Conservation (phyloP, 2,888 invertebrate genomes). For the Eurytoma californica region DNA sequence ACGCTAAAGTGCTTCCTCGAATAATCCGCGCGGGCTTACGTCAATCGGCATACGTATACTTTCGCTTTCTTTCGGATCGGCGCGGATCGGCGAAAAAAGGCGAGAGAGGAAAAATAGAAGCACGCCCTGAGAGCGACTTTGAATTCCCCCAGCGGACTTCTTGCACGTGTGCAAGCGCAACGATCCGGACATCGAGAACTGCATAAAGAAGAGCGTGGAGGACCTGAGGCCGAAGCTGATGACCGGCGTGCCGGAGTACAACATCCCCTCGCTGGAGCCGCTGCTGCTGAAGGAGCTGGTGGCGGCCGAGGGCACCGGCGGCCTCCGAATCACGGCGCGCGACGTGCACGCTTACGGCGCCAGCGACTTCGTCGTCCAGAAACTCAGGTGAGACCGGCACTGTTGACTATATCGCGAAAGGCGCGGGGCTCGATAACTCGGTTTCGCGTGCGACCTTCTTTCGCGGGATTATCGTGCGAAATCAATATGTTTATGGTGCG, state of each 20-base stretch:
- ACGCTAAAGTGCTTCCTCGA: too few relatives aligned
- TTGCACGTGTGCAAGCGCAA: conserved; percentile 77
- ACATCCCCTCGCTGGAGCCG: conserved; percentile 82
- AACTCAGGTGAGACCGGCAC: conserved; percentile 75
- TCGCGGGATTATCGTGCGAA: too few relatives aligned
- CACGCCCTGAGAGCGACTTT: neutral
- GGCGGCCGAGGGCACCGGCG: conserved; percentile 77
- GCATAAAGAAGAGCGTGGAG: conserved; percentile 78
- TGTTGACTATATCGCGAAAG: too few relatives aligned
- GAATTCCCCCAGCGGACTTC: conserved; percentile 76
- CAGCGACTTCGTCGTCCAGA: conserved; percentile 79
- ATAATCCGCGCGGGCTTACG: too few relatives aligned
- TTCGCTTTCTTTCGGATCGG: too few relatives aligned
- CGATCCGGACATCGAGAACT: conserved; percentile 79
- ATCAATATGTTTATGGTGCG: too few relatives aligned
- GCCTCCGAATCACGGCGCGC: conserved; percentile 78
- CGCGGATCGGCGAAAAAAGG: too few relatives aligned
- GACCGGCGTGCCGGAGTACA: conserved; percentile 81
- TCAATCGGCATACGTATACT: neutral
- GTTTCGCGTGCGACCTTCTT: too few relatives aligned
- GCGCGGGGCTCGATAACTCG: too few relatives aligned
- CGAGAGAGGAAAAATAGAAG: too few relatives aligned
- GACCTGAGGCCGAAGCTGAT: conserved; percentile 79
- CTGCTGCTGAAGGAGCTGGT: conserved; percentile 80
- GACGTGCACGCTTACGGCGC: conserved; percentile 81